Evolutionary conservation across 1,140 invertebrate genomes (phyloP).

Genomic region (Tetragonula clypearis): DNA sequence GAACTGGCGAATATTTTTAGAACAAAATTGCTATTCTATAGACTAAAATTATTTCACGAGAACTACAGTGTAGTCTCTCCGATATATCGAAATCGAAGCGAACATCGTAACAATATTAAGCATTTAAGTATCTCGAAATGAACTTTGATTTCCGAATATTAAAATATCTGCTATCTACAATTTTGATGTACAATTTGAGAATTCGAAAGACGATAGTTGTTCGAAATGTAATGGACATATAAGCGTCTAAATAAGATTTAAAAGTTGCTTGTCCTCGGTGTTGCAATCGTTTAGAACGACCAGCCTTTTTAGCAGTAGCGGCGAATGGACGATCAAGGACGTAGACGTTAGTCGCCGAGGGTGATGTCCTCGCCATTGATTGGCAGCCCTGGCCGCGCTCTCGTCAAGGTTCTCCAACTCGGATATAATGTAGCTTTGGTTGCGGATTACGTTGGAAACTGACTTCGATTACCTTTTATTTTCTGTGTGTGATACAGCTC

Average conservation of each 20-base stretch:
- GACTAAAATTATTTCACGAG: neutral
- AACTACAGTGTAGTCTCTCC: neutral
- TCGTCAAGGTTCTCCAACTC: slow-evolving; percentile 58
- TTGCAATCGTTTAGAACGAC: slow-evolving; percentile 43
- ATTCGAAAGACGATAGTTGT: no score
- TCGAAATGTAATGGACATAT: neutral
- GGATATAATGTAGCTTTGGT: slow-evolving; percentile 42
- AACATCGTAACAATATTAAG: neutral
- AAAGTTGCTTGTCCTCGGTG: slow-evolving; percentile 46
- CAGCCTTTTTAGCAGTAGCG: slow-evolving; percentile 40
- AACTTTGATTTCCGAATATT: neutral
- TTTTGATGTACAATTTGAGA: neutral
- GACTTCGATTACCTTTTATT: neutral
- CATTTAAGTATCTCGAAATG: neutral
- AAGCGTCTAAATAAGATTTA: neutral
- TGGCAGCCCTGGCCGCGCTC: slow-evolving; percentile 72
- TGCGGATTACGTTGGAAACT: slow-evolving; percentile 42
- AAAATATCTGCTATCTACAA: neutral
- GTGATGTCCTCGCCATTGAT: slow-evolving; percentile 79
- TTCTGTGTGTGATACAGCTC: no score
- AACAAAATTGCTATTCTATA: neutral
- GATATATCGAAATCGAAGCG: neutral
- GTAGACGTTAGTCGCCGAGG: slow-evolving; percentile 69
- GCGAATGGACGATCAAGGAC: slow-evolving; percentile 66
- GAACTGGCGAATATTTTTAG: neutral